Evolutionary conservation across 2,888 invertebrate genomes (phyloP), one percentile per base, ranked within the genome.

Genomic region (Clepsis dumicolana): DNA sequence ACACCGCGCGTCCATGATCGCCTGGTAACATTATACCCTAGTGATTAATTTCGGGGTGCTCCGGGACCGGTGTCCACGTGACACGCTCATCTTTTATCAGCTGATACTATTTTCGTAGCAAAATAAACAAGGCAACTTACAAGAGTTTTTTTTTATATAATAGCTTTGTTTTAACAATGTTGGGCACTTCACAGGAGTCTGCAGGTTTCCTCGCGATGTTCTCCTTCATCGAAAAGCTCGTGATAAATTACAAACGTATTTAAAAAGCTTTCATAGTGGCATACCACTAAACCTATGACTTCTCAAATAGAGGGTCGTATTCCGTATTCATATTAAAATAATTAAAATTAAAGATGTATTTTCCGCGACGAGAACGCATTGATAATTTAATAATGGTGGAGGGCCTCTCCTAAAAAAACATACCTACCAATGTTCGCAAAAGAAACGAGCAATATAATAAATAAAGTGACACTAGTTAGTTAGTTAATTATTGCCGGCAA

Each of bases 21-120:
- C 88, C 85, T 84, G 83, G 86, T 88, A 89, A 90, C 87, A 83
- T 83, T 84, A 90, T 82, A 89, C 88, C 81, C 82, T 79, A 72
- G 81, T 85, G 86, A 89, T 88, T 88, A 89, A 88, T 88, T 53
- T 77, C 77, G 75, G 74, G 72, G 78, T 80, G 80, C 83, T 77
- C 79, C 81, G 68, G 77, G 78, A 77, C 80, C 80, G 70, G 77
- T 78, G 79, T 77, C 67, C 72, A 73, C 73, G 71, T 70, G 75
- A 76, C 76, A 74, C 65, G 66, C 71, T 75, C 77, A 78, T 77
- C 73, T 74, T 73, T 77, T 74, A 74, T 70, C 64, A 62, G 63
- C 70, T 69, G 65, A 48, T 57, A 70, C 60, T 48, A 57, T 57
- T 62, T 56, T 62, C 21, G 8, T 44, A 44, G 8, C 44, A 14